Percentiles rank a stretch among this genome's conserved stretches.
phyloP scores from a whole-genome alignment of 2,797 vertebrate species.

The Clarias laeviceps region DNA sequence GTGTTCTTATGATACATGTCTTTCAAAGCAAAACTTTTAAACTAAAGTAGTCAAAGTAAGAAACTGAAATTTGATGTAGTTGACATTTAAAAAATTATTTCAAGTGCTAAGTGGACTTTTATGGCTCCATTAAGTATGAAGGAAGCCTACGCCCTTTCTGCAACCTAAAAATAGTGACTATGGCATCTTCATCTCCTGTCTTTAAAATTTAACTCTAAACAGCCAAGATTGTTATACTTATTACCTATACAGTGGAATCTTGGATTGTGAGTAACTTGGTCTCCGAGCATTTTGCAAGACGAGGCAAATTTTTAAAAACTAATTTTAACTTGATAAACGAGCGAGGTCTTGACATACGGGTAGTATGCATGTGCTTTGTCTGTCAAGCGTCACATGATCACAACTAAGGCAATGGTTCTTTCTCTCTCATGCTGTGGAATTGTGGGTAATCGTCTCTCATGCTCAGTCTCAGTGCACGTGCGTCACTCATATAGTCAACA shows the following conservation, averaged over 20 bases:
- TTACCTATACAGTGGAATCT: neutral
- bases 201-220: neutral
- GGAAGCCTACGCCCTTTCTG: neutral
- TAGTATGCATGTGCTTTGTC: too few species aligned
- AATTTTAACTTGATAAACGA: too few species aligned
- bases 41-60: neutral
- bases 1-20: neutral
- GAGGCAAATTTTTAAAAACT: too few species aligned
- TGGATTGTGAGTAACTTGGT: too few species aligned
- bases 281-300: too few species aligned
- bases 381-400: too few species aligned
- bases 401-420: too few species aligned
- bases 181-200: neutral
- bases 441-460: too few species aligned
- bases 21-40: neutral
- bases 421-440: too few species aligned
- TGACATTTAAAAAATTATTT: neutral
- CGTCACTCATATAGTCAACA: too few species aligned
- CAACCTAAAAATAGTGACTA: neutral
- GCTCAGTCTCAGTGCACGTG: too few species aligned
- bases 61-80: neutral
- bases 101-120: neutral
- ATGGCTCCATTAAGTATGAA: neutral
- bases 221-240: neutral
- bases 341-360: too few species aligned